Percentiles rank a stretch among this genome's conserved stretches.
These are phyloP conservation scores for Cepphus grylle DNA, from an alignment of 2,113 vertebrate genomes.

Conservation along the genomic window DNA sequence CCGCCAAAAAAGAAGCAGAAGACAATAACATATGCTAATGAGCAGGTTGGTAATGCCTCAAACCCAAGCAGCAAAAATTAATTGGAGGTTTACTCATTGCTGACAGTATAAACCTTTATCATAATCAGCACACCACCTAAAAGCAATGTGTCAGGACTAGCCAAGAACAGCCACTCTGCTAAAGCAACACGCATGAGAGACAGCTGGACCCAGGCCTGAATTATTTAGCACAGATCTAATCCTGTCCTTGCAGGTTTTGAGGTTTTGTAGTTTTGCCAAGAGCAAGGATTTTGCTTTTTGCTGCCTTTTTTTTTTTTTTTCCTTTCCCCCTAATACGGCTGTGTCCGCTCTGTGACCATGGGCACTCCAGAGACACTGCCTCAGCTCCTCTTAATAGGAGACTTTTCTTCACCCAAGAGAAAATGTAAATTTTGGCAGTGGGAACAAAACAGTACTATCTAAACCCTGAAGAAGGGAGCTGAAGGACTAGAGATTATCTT, in stretches of 20 bases:
- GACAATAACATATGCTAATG: neutral
- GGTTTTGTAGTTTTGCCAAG: neutral
- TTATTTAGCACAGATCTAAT: constrained; percentile 7
- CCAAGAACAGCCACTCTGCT: neutral
- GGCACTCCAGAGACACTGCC: neutral
- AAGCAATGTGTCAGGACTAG: neutral
- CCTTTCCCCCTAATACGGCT: neutral
- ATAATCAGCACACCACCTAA: neutral
- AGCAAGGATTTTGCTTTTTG: neutral
- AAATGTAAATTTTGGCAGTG: neutral
- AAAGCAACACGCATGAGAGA: neutral
- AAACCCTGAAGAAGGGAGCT: neutral
- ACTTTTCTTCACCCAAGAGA: neutral
- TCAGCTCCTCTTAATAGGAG: accelerated
- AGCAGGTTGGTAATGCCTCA: neutral
- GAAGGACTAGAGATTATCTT: neutral
- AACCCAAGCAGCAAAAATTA: neutral
- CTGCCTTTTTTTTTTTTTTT: neutral
- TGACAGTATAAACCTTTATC: neutral
- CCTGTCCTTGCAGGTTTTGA: constrained; percentile 16
- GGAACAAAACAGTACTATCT: neutral
- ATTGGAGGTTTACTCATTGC: neutral
- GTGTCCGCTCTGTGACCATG: accelerated
- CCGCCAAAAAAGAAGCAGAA: neutral
- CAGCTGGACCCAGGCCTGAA: neutral